Conservation (phyloP, 30 jellyfish, hydroid and myxozoan genomes). For the Aurelia sp. region DNA sequence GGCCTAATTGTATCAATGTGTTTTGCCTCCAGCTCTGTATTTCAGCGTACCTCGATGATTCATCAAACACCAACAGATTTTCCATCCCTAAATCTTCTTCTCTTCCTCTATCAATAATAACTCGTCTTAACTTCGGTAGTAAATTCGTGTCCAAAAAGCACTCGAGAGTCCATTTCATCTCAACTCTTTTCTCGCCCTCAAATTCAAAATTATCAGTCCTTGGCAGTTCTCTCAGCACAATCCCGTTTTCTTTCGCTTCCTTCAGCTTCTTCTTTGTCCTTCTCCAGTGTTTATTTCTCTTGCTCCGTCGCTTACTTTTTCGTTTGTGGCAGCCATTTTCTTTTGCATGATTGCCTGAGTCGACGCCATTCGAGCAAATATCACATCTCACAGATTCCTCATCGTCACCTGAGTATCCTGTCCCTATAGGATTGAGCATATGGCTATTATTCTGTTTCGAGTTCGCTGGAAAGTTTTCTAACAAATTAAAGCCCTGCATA, state of each 20-base stretch:
- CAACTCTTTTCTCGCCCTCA: slow-evolving; percentile 70
- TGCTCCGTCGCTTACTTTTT: slow-evolving; percentile 47
- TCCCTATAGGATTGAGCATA: slow-evolving; percentile 37
- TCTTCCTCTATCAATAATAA: slow-evolving; percentile 67
- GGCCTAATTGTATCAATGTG: slow-evolving; percentile 10
- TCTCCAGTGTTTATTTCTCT: slow-evolving; percentile 25
- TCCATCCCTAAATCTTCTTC: slow-evolving; percentile 67
- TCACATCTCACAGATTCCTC: slow-evolving; percentile 69
- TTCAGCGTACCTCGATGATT: slow-evolving; percentile 36
- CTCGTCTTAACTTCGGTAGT: slow-evolving; percentile 56
- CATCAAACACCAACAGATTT: slow-evolving; percentile 74
- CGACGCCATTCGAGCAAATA: slow-evolving; percentile 38
- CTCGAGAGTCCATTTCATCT: slow-evolving; percentile 75
- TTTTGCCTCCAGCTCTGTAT: slow-evolving; percentile 65
- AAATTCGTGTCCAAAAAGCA: slow-evolving; percentile 46
- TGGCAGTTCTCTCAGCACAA: slow-evolving; percentile 53
- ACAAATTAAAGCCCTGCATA: no score
- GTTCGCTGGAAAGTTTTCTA: no score
- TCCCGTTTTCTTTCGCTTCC: slow-evolving; percentile 7
- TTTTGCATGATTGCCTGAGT: background rate
- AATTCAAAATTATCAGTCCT: slow-evolving; percentile 65
- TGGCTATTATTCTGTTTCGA: no score
- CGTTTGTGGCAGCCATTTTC: slow-evolving; percentile 9
- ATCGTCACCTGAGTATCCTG: slow-evolving; percentile 81
- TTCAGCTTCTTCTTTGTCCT: background rate